A percentile compares a stretch with the other conserved stretches of the same genome.
Conservation (phyloP, 2,888 invertebrate species). For the Glomeris marginata region DNA sequence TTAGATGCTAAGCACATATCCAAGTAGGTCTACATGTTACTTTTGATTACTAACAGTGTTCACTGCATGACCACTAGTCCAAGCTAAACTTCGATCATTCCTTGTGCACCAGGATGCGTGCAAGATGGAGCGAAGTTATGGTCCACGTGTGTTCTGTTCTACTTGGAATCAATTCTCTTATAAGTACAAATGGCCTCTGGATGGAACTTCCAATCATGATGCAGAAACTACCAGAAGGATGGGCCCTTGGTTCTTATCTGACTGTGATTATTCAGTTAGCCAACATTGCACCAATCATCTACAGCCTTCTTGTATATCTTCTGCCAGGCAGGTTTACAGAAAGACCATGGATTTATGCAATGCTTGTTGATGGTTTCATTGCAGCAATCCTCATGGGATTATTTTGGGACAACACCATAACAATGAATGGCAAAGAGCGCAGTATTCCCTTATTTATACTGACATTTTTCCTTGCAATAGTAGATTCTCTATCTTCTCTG, state of each 20-base stretch:
- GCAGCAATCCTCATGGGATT: slow-evolving; percentile 33
- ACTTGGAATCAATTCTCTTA: slow-evolving; percentile 45
- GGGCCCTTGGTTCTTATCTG: slow-evolving; percentile 71
- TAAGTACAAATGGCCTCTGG: slow-evolving; percentile 73
- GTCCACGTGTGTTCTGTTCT: too few species aligned
- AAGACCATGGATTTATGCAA: slow-evolving; percentile 31
- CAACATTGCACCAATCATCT: slow-evolving; percentile 61
- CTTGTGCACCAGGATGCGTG: too few species aligned
- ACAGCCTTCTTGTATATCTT: slow-evolving; percentile 30
- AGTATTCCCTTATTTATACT: slow-evolving; percentile 40
- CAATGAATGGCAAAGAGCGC: slow-evolving; percentile 37
- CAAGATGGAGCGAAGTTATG: too few species aligned
- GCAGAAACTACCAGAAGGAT: slow-evolving; percentile 62
- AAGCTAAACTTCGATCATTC: too few species aligned
- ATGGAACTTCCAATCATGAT: slow-evolving; percentile 78
- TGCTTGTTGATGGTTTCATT: slow-evolving; percentile 31
- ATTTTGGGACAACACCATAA: slow-evolving; percentile 40
- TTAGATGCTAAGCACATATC: too few species aligned
- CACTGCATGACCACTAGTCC: too few species aligned
- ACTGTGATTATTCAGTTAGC: slow-evolving; percentile 59
- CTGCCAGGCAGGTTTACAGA: slow-evolving; percentile 22
- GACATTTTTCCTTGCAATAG: slow-evolving; percentile 49
- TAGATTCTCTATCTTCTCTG: slow-evolving; percentile 75
- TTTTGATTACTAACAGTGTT: too few species aligned
- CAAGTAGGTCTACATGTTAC: too few species aligned